Evolutionary conservation across 2,797 vertebrate genomes (phyloP).

Genomic region (Enteromius anoplus): DNA sequence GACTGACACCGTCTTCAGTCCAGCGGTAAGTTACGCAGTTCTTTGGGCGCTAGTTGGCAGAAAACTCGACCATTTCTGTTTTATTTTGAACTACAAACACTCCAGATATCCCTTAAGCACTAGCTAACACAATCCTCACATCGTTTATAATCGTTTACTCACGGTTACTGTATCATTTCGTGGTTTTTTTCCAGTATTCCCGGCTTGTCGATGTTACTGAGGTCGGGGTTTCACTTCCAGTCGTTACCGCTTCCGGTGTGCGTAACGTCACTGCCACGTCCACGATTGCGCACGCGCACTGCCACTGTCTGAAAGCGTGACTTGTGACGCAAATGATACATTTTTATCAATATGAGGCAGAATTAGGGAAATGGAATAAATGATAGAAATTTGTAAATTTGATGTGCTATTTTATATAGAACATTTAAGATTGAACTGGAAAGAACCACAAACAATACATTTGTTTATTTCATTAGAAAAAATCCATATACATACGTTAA

Average conservation of each 20-base stretch:
- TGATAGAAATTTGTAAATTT: no score
- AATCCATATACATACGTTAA: no score
- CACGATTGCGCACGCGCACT: constrained; percentile 61
- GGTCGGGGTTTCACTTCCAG: constrained; percentile 74
- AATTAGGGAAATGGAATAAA: background rate
- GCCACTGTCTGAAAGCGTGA: background rate
- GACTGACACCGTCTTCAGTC: background rate
- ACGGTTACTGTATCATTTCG: constrained; percentile 47
- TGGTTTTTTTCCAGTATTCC: constrained; percentile 33
- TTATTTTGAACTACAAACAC: background rate
- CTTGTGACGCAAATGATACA: constrained; percentile 22
- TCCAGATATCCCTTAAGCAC: background rate
- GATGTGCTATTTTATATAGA: no score
- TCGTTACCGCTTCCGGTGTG: constrained; percentile 78
- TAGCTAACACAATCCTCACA: background rate
- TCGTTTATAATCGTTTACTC: background rate
- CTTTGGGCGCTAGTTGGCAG: background rate
- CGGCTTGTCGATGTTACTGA: constrained; percentile 33
- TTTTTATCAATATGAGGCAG: background rate
- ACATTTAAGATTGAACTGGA: no score
- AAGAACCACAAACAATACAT: no score
- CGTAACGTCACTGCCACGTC: constrained; percentile 86
- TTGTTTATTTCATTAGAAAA: no score
- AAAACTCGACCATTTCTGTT: constrained; percentile 21
- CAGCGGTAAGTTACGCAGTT: background rate